These are phyloP conservation scores for Anableps anableps DNA, from an alignment of 2,797 vertebrate species.

Conservation along the genomic window DNA sequence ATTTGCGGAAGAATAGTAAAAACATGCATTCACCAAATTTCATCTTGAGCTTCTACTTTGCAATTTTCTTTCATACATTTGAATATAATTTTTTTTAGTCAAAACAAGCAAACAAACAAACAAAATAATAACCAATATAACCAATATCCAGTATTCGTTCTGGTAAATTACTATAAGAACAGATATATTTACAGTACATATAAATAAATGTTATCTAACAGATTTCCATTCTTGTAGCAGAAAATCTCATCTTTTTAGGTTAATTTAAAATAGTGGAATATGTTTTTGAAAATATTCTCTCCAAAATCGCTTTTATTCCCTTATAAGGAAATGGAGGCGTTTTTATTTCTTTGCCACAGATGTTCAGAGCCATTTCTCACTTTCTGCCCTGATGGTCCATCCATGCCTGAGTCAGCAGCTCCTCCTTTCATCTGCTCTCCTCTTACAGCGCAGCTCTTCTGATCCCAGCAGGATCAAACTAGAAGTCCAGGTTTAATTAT, in stretches of 20 bases:
- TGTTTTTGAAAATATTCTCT: background rate
- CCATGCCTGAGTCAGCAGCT: conserved; percentile 7
- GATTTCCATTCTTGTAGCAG: background rate
- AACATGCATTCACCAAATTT: no score
- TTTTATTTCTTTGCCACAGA: conserved; percentile 26
- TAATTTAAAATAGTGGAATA: background rate
- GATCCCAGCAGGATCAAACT: conserved; percentile 43
- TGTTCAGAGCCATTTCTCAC: conserved; percentile 29
- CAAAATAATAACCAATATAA: no score
- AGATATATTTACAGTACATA: no score
- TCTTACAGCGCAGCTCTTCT: background rate
- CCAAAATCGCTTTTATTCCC: background rate
- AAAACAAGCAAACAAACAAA: no score
- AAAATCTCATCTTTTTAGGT: background rate
- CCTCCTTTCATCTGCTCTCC: background rate
- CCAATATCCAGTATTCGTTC: background rate
- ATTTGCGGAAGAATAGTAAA: no score
- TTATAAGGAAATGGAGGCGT: background rate
- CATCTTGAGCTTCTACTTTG: no score
- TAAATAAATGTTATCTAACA: no score
- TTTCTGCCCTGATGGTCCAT: conserved; percentile 19
- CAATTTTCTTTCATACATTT: no score
- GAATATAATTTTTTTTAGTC: no score
- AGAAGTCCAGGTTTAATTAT: conserved; percentile 44
- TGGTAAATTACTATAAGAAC: background rate